Base-by-base conservation (phyloP, 2,888 invertebrate genomes). In the Polia nebulosa region DNA sequence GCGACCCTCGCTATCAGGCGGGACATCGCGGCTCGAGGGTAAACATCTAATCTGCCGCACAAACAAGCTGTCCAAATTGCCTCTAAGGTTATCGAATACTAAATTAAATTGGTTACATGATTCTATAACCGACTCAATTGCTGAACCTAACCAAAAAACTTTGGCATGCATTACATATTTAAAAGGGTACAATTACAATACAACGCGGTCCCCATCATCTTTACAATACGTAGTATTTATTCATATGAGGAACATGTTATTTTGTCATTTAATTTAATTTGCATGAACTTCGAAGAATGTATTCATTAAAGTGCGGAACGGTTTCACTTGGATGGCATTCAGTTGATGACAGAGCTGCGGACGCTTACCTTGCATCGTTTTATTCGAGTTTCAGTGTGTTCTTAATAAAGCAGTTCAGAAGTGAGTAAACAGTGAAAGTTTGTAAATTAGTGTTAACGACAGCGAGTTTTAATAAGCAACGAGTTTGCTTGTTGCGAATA, bases 41-140 rank as follows among this genome's bases (percentile, higher is more conserved):
- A 92, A 90, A 91, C 92, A 93, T 92, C 90, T 93, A 93, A 93
- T 93, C 93, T 91, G 86, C 90, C 89, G 87, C 90, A 90, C 92
- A 91, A 93, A 93, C 93, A 92, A 91, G 89, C 91, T 90, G 87
- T 90, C 90, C 90, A 88, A 89, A 94, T 93, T 91, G 91, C 91
- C 90, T 91, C 89, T 89, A 89, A 92, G 90, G 91, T 91, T 90
- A 92, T 92, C 92, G 90, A 93, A 91, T 91, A 91, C 92, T 89
- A 91, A 92, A 93, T 93, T 93, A 93, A 92, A 92, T 91, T 92
- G 90, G 89, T 88, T 89, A 89, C 89, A 88, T 85, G 87, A 84
- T 87, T 85, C 88, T 87, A 87, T 86, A 85, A 83, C 83, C 83
- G 84, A 82, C 81, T 80, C 77, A 82, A 87, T 88, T 84, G 82